Percentiles rank a stretch among this genome's conserved stretches.
phyloP scores from a whole-genome alignment of 2,113 vertebrate genomes.

The Cyprinodon tularosa region DNA sequence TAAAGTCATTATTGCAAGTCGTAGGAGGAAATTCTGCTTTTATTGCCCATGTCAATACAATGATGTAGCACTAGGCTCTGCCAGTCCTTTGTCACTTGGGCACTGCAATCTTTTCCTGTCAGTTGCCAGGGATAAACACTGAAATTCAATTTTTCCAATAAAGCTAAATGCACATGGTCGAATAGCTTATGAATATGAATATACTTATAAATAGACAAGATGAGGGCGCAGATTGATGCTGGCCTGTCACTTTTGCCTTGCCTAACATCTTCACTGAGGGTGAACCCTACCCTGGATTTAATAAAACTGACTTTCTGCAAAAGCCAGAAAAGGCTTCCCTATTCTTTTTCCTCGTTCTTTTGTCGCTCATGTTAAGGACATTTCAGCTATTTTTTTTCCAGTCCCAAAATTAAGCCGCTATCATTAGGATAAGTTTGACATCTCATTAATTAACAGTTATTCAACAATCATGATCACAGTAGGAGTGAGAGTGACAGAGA shows the following conservation, averaged over 20 bases:
- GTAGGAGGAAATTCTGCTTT: conserved; percentile 66
- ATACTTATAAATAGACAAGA: conserved; percentile 80
- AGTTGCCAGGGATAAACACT: conserved; percentile 70
- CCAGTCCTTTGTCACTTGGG: conserved; percentile 79
- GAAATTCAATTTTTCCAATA: conserved; percentile 79
- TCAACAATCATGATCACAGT: conserved; percentile 44
- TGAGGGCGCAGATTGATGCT: conserved; percentile 77
- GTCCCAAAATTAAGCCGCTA: conserved; percentile 45
- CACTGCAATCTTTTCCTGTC: conserved; percentile 80
- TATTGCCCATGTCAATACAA: conserved; percentile 61
- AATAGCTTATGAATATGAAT: conserved; percentile 83
- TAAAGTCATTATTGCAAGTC: conserved; percentile 76
- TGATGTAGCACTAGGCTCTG: conserved; percentile 77
- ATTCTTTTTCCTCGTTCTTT: neutral
- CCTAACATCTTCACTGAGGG: conserved; percentile 74
- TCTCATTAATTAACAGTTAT: conserved; percentile 63
- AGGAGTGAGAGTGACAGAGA: conserved; percentile 31
- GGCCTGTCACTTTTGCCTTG: conserved; percentile 75
- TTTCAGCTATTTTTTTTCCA: conserved; percentile 11
- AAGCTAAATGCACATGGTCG: conserved; percentile 79
- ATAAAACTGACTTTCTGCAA: conserved; percentile 35
- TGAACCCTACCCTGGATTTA: conserved; percentile 56
- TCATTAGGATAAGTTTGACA: conserved; percentile 51
- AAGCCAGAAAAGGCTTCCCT: conserved; percentile 20
- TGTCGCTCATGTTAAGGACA: neutral